Evolutionary conservation across 1,140 invertebrate species (phyloP).

Genomic region (Drosophila mauritiana): DNA sequence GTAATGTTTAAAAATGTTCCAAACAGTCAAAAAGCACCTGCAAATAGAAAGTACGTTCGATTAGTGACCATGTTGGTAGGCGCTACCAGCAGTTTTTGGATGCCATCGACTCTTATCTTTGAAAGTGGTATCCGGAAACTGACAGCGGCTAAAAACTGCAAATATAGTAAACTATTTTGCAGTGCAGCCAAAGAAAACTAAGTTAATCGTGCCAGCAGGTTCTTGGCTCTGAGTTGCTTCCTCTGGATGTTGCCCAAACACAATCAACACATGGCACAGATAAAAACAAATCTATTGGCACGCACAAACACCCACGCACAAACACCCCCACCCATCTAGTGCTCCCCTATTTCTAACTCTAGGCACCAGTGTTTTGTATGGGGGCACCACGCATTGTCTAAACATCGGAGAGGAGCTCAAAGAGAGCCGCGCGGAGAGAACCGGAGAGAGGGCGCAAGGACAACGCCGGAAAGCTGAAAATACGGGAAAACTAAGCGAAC

Average conservation of each 20-base stretch:
- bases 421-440: conserved; percentile 21
- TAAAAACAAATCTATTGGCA: not conserved
- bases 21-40: conserved; percentile 85
- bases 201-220: conserved; percentile 12
- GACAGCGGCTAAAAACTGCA: conserved; percentile 11
- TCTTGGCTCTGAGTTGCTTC: conserved; percentile 25
- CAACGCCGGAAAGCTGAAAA: conserved; percentile 3
- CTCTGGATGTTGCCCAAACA: conserved; percentile 41
- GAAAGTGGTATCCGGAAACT: not conserved
- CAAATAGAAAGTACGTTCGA: conserved; percentile 18
- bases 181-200: conserved; percentile 2
- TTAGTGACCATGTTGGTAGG: conserved; percentile 29
- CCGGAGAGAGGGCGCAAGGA: conserved; percentile 20
- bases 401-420: conserved; percentile 39
- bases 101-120: too few relatives aligned
- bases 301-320: not conserved
- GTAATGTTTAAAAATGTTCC: conserved; percentile 85
- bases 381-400: conserved; percentile 69
- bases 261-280: conserved; percentile 41
- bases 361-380: conserved; percentile 49
- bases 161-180: not conserved
- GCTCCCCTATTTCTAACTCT: conserved; percentile 38
- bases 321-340: not conserved
- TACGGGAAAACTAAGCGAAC: conserved; percentile 54
- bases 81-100: conserved; percentile 2